Conservation (phyloP, 1,140 invertebrate genomes). For the Proctacanthus coquilletti region DNA sequence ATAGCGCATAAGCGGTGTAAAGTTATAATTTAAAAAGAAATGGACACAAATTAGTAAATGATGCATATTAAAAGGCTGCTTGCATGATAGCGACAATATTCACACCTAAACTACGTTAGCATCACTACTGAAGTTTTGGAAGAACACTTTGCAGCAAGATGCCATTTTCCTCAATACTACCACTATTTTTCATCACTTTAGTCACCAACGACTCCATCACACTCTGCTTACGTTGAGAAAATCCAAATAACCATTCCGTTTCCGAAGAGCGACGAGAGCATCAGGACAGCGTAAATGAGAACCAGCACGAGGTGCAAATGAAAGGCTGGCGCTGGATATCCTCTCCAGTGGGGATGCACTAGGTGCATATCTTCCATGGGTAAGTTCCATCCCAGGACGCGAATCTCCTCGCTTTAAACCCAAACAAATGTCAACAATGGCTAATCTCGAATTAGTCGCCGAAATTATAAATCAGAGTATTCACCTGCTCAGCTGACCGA, state of each 20-base stretch:
- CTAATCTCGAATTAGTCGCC: too few species aligned
- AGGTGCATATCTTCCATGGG: conserved; percentile 48
- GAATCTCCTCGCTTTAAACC: too few species aligned
- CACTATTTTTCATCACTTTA: conserved; percentile 18
- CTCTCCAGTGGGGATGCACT: conserved; percentile 56
- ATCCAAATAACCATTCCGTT: conserved; percentile 72
- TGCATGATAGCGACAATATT: too few species aligned
- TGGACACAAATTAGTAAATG: conserved; percentile 2
- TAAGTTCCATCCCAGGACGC: conserved; percentile 55
- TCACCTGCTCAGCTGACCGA: too few species aligned
- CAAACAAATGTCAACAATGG: too few species aligned
- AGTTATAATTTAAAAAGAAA: too few species aligned
- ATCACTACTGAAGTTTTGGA: too few species aligned
- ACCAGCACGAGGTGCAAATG: conserved; percentile 59
- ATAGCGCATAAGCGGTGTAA: too few species aligned
- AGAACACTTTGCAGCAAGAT: too few species aligned
- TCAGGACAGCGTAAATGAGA: conserved; percentile 51
- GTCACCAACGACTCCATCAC: conserved; percentile 9
- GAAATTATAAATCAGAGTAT: too few species aligned
- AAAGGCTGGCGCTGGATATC: conserved; percentile 48
- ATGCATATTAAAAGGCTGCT: too few species aligned
- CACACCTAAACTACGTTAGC: too few species aligned
- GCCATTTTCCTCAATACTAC: conserved; percentile 13
- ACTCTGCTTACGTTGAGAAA: conserved; percentile 53
- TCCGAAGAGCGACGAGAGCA: conserved; percentile 49